These are phyloP conservation scores for Arnoldichthys spilopterus DNA, from an alignment of 2,797 vertebrate species.

Conservation along the genomic window DNA sequence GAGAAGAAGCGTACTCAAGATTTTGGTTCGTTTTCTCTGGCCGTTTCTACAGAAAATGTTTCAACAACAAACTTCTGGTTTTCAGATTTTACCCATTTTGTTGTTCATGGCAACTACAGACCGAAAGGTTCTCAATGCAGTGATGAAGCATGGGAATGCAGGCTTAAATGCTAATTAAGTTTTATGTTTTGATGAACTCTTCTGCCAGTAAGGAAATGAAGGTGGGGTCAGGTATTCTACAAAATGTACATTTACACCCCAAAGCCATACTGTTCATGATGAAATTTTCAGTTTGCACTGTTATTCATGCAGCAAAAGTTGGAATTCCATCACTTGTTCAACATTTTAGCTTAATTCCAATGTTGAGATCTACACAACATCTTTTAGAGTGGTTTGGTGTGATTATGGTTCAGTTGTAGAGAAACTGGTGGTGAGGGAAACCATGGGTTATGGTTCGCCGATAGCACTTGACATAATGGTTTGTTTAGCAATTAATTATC, in stretches of 20 bases:
- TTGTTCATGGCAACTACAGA: neutral
- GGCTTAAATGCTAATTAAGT: neutral
- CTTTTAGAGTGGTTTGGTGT: neutral
- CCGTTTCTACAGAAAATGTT: constrained; percentile 16
- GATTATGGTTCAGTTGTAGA: neutral
- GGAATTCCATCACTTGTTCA: neutral
- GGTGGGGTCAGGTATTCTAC: neutral
- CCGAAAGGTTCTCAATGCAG: neutral
- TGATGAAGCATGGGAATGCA: constrained; percentile 12
- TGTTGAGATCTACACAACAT: neutral
- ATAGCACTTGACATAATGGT: too few relatives aligned
- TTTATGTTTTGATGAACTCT: neutral
- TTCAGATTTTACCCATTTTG: neutral
- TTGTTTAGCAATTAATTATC: too few relatives aligned
- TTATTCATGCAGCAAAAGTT: neutral
- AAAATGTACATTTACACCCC: neutral
- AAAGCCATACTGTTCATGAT: neutral
- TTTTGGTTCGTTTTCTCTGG: constrained; percentile 7
- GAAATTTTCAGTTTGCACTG: neutral
- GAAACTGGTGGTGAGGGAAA: neutral
- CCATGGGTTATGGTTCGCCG: neutral
- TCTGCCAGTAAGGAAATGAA: neutral
- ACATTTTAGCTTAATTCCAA: neutral
- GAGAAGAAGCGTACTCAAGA: constrained; percentile 16
- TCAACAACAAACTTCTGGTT: neutral